Base-by-base conservation (phyloP, 2,888 invertebrate genomes). In the Leucophenga montana region DNA sequence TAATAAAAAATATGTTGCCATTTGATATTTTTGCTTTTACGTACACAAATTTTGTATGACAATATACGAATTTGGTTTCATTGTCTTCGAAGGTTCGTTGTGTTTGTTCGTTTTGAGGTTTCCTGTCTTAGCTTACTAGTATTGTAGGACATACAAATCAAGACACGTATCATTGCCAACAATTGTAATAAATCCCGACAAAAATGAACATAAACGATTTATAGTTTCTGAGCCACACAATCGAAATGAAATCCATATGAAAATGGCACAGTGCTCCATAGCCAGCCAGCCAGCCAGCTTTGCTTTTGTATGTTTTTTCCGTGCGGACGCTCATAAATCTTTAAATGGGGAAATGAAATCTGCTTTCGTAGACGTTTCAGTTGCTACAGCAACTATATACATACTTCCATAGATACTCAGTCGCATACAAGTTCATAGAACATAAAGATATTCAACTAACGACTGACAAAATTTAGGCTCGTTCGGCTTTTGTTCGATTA, bases 131-230 rank as follows among this genome's bases (percentile, higher is more conserved):
- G 27, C 27, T 39, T 39, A 39, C 39, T 39, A 39, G 8, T 11
- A 8, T 39, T 39, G 39, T 11, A 39, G 39, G 9, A 39, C 11
- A 39, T 39, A 39, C n/a, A 9, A 59, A 59, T 59, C 33, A n/a
- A 59, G 16, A 50, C 59, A 59, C 59, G 59, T 59, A 59, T 59
- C 59, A 59, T 56, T 56, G 56, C 56, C 67, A 57, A 46, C 67
- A 46, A 67, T 67, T 67, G 67, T 67, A 67, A 67, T 67, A 67
- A 67, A 67, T 67, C 67, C 67, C 67, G 67, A 67, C 67, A 57
- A 57, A 39, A 67, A 67, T 57, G 57, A 44, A 44, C 57, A 67
- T 67, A 67, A 67, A 67, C 67, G 67, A 67, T 67, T 67, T 67
- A 67, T 57, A 67, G 67, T 57, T 56, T 56, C 22, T 56, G 22